Evolutionary conservation across 2,888 invertebrate species (phyloP).

Genomic region (Napeogenes sylphis): DNA sequence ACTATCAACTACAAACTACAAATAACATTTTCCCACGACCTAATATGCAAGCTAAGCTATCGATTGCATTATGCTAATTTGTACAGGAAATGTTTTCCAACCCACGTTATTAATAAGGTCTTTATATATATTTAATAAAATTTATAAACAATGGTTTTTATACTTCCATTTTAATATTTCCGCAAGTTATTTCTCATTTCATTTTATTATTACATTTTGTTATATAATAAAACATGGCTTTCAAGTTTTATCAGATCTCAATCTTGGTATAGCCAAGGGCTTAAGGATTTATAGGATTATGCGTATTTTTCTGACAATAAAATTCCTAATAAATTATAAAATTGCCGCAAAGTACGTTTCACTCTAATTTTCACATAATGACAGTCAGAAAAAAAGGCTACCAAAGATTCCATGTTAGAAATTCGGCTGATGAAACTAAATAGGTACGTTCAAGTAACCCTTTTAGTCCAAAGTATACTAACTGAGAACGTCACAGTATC

Average conservation of each 20-base stretch:
- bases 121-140: too few species aligned
- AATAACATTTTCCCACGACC: background rate
- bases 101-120: too few species aligned
- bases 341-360: background rate
- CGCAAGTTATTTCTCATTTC: too few species aligned
- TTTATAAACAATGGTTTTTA: too few species aligned
- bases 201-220: too few species aligned
- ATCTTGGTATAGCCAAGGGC: too few species aligned
- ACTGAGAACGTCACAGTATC: conserved; percentile 5
- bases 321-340: background rate
- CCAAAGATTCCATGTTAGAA: conserved; percentile 3
- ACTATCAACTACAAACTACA: too few species aligned
- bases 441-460: conserved; percentile 1
- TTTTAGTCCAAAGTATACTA: conserved; percentile 2
- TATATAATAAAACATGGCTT: too few species aligned
- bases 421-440: conserved; percentile 2
- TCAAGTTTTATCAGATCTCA: too few species aligned
- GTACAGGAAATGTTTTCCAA: too few species aligned
- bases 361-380: background rate
- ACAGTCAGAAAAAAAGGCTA: background rate
- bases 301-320: background rate
- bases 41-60: conserved; percentile 2
- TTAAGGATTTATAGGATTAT: too few species aligned
- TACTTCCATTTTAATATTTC: too few species aligned
- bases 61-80: background rate